Percentiles rank a stretch among this genome's conserved stretches.
phyloP scores from a whole-genome alignment of 2,113 vertebrate genomes.

The Trochalopteron elliotii region DNA sequence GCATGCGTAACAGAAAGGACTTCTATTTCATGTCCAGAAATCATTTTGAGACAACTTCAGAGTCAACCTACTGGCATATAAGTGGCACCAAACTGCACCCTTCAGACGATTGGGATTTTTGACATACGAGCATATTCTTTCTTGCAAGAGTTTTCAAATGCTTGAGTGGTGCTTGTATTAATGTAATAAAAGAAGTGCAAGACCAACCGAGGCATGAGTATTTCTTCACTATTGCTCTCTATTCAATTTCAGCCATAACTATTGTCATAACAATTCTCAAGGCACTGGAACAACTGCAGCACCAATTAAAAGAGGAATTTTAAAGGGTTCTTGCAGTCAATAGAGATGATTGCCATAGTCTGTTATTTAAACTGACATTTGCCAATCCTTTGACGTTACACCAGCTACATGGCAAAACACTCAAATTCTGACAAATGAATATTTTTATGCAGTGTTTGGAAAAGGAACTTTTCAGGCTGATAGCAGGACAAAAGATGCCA shows the following conservation, averaged over 20 bases:
- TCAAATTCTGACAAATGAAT: neutral
- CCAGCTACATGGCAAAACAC: neutral
- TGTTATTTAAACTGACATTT: neutral
- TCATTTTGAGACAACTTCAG: neutral
- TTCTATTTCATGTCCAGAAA: neutral
- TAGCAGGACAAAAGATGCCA: neutral
- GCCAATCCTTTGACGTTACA: neutral
- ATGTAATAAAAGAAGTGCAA: neutral
- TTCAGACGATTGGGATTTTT: neutral
- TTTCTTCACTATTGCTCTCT: neutral
- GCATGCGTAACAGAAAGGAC: neutral
- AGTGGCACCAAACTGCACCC: neutral
- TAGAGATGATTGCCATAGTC: neutral
- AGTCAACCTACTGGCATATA: rapidly evolving
- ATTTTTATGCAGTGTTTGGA: neutral
- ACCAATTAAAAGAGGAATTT: neutral
- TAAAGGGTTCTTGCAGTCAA: neutral
- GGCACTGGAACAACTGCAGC: neutral
- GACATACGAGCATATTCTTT: neutral
- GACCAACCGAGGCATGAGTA: neutral
- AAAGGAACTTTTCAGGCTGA: neutral
- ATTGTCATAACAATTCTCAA: neutral
- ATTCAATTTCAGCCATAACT: neutral
- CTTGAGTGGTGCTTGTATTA: neutral
- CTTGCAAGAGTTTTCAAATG: neutral